Conservation (phyloP, 2,113 vertebrate species). For the Furnarius figulus region DNA sequence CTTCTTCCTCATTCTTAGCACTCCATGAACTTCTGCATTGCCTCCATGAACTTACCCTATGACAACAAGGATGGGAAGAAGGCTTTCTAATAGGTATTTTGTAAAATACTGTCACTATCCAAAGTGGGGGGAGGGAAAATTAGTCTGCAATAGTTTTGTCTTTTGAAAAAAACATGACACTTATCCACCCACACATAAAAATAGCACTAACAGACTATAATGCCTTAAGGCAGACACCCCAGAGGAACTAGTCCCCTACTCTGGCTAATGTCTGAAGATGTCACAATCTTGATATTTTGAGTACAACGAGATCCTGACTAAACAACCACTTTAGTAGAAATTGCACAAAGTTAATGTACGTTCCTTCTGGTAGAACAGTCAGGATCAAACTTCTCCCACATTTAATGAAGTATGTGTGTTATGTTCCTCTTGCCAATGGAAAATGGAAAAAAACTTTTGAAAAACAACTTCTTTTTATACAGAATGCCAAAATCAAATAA, state of each 20-base stretch:
- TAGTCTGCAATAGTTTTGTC: not conserved
- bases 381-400: not conserved
- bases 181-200: not conserved
- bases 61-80: not conserved
- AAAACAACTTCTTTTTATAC: not conserved
- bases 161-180: not conserved
- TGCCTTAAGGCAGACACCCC: not conserved
- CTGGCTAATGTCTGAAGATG: not conserved
- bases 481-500: not conserved
- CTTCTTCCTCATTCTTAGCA: not conserved
- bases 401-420: not conserved
- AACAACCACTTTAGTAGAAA: not conserved
- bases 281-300: constrained; percentile 26
- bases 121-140: not conserved
- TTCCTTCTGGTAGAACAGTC: not conserved
- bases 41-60: not conserved
- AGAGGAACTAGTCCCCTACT: not conserved
- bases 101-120: not conserved
- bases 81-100: not conserved
- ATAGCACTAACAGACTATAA: not conserved
- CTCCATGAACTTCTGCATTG: not conserved
- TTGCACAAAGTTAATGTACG: not conserved
- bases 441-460: not conserved
- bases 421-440: not conserved
- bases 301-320: not conserved